These are phyloP conservation scores for Notocelia uddmanniana DNA, from an alignment of 2,888 invertebrate genomes.

Conservation along the genomic window DNA sequence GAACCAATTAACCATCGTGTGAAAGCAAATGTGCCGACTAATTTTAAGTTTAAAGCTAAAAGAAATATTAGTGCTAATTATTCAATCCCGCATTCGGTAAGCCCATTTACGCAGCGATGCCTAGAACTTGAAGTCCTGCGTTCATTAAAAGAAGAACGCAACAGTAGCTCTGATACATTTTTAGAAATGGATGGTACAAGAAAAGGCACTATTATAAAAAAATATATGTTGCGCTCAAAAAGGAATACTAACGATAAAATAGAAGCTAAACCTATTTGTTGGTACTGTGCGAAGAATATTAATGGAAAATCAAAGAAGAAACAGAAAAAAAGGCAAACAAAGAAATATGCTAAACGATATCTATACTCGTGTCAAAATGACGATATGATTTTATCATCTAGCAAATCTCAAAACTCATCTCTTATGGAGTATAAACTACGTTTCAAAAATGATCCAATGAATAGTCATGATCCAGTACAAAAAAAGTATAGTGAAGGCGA, in stretches of 20 bases:
- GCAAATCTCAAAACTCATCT: background rate
- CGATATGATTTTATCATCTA: background rate
- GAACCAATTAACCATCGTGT: background rate
- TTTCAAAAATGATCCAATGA: background rate
- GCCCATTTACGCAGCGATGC: background rate
- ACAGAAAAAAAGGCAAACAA: background rate
- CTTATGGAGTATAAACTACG: background rate
- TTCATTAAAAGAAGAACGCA: background rate
- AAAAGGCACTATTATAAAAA: background rate
- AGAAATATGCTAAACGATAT: background rate
- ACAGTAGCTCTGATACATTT: background rate
- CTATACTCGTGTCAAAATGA: background rate
- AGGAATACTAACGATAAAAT: background rate
- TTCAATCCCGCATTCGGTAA: background rate
- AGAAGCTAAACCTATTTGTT: background rate
- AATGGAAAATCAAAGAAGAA: slow-evolving; percentile 2
- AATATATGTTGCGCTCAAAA: background rate
- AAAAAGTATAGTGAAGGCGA: slow-evolving; percentile 35
- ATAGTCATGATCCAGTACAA: background rate
- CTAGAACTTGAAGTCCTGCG: background rate
- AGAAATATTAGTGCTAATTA: background rate
- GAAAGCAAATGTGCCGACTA: background rate
- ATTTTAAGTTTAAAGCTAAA: background rate
- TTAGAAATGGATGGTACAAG: background rate
- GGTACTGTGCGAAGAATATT: slow-evolving; percentile 1